Evolutionary conservation across 2,888 invertebrate species (phyloP), one percentile per base, ranked within the genome.

Genomic region (Alviniconcha strummeri): DNA sequence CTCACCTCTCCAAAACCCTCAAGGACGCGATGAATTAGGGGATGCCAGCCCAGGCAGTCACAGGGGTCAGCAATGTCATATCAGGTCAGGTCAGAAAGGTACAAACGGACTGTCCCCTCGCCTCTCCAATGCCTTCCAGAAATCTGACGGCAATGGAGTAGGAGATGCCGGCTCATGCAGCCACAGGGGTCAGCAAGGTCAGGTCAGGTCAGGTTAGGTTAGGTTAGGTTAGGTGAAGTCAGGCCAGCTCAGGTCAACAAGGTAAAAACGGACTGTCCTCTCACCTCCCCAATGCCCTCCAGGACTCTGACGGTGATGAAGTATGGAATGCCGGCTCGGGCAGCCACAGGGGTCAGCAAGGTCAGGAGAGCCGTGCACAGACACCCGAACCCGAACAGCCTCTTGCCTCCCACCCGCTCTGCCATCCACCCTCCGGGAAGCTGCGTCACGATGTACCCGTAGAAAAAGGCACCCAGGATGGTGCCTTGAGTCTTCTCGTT

Each of bases 351-450:
- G 0, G 97, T 97, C 5, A 97, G 90, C 1, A 97, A 91, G 0
- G 97, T 97, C 89, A 97, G 96, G 11, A 97, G 92, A 0, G 97
- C 96, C 0, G 97, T 97, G n/a, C 96, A 96, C 1, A 97, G 94
- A n/a, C 97, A 96, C 75, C 97, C 97, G 84, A 97, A 94, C 0
- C 97, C 97, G 19, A 97, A 94, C 0, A 97, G 96, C 94, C 96
- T 96, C 93, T 97, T 97, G n/a, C 97, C 98, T 17, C 97, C 97
- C 88, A 96, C 97, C 88, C 95, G 95, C 90, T 97, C 97, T 0
- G 97, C 96, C 57, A 97, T 91, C 90, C 90, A 92, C 4, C 93
- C 93, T 3, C 93, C 93, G 8, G 92, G 92, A 36, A 93, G 84
- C 87, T 93, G 93, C 1, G 93, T 93, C 9, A 90, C 56, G 55